Evolutionary conservation across 2,797 vertebrate species (phyloP).

Genomic region (Ctenochaetus hawaiiensis): DNA sequence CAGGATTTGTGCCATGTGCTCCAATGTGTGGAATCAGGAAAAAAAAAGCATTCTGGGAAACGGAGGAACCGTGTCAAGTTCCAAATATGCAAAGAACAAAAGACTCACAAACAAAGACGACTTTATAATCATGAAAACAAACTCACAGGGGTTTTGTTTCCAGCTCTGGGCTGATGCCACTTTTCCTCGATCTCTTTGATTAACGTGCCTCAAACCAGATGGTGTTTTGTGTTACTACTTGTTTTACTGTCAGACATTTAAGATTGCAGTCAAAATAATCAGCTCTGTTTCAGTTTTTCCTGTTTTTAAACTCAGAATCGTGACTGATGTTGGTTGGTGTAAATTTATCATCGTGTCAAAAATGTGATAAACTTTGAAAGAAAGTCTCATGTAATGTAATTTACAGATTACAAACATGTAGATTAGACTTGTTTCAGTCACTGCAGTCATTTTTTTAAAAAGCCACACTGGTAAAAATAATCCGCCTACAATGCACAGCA

Average conservation of each 20-base stretch:
- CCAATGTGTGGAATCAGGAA: constrained; percentile 13
- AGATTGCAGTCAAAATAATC: background rate
- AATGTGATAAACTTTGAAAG: too few relatives aligned
- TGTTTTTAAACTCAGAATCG: background rate
- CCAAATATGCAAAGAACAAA: constrained; percentile 10
- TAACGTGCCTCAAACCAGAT: background rate
- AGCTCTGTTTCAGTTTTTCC: background rate
- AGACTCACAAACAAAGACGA: background rate
- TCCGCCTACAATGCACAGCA: too few relatives aligned
- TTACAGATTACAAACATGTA: too few relatives aligned
- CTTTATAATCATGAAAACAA: background rate
- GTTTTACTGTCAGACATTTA: background rate
- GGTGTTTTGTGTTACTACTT: background rate
- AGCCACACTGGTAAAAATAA: too few relatives aligned
- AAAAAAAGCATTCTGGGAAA: constrained; percentile 8
- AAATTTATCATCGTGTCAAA: background rate
- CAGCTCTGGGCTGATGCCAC: background rate
- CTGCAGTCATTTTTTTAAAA: too few relatives aligned
- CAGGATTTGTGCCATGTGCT: constrained; percentile 14
- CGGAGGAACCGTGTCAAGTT: background rate
- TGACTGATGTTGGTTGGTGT: background rate
- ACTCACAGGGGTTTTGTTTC: background rate
- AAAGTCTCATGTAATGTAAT: too few relatives aligned
- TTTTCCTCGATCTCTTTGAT: background rate
- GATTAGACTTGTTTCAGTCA: too few relatives aligned